Percentiles rank a stretch among this genome's conserved stretches.
phyloP scores from a whole-genome alignment of 2,113 vertebrate genomes.

The Tor tambroides region DNA sequence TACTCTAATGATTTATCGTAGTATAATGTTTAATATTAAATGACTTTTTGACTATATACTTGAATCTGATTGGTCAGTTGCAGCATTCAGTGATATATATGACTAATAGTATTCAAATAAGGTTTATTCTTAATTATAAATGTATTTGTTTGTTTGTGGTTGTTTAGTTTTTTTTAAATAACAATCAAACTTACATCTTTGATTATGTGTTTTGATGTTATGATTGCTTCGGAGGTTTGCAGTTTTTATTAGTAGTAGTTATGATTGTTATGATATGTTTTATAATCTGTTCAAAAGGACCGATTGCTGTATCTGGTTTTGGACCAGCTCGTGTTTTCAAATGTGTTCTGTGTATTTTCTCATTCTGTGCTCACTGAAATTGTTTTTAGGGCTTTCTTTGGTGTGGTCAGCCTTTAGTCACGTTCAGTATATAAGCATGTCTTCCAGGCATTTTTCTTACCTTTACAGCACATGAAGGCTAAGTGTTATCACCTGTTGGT shows the following conservation, averaged over 20 bases:
- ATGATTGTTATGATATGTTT: background rate
- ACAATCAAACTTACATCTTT: background rate
- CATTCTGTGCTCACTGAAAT: background rate
- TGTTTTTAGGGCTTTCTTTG: background rate
- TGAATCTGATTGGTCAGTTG: background rate
- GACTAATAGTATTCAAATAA: too few relatives aligned
- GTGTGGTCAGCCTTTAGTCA: slow-evolving; percentile 11
- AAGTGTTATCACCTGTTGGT: slow-evolving; percentile 49
- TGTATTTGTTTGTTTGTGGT: background rate
- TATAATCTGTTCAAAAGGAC: background rate
- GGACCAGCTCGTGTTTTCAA: background rate
- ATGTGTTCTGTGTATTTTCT: background rate
- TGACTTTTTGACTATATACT: background rate
- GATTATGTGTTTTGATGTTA: background rate
- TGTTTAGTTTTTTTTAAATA: background rate
- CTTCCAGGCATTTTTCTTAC: slow-evolving; percentile 17
- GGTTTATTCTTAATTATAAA: background rate
- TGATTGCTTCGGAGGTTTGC: background rate
- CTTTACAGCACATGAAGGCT: slow-evolving; percentile 26
- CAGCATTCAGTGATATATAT: background rate
- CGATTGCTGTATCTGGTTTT: background rate
- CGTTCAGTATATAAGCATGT: background rate
- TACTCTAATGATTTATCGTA: too few relatives aligned
- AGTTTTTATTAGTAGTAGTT: background rate
- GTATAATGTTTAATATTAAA: too few relatives aligned